Conservation (phyloP, 1,140 invertebrate species). For the Drosophila navojoa region DNA sequence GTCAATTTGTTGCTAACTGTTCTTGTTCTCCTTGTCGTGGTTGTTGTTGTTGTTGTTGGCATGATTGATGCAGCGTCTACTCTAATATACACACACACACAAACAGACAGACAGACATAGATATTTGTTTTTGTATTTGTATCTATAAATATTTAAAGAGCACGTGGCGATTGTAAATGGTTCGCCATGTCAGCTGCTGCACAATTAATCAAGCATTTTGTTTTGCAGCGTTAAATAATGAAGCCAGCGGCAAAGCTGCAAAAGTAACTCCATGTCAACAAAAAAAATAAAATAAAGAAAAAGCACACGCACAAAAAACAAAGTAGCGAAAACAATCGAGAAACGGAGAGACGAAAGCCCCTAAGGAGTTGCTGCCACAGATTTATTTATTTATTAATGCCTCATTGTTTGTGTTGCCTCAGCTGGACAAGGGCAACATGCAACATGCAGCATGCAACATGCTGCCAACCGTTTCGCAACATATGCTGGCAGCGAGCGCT, state of each 20-base stretch:
- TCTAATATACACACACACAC: conserved; percentile 17
- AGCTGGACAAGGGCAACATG: not conserved
- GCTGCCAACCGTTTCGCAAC: conserved; percentile 35
- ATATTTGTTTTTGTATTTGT: conserved; percentile 16
- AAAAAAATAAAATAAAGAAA: too few species aligned
- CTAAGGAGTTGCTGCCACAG: conserved; percentile 30
- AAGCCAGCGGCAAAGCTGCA: conserved; percentile 11
- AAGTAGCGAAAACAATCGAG: too few species aligned
- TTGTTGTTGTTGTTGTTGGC: conserved; percentile 8
- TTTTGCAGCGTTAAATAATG: conserved; percentile 56
- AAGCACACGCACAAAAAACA: too few species aligned
- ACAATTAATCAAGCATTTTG: conserved; percentile 80
- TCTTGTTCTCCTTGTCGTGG: conserved; percentile 9
- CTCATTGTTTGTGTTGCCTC: conserved; percentile 4
- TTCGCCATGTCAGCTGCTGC: conserved; percentile 71
- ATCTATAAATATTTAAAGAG: conserved; percentile 80
- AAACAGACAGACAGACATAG: not conserved
- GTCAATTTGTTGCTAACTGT: conserved; percentile 45
- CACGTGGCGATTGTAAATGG: conserved; percentile 79
- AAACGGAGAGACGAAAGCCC: conserved; percentile 14
- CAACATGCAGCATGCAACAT: not conserved
- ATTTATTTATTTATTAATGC: conserved; percentile 8
- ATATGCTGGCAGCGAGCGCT: not conserved
- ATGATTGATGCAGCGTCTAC: conserved; percentile 64
- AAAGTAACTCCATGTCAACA: conserved; percentile 9